Base-by-base conservation (phyloP, 2,797 vertebrate genomes). In the Enteromius fasciolatus region DNA sequence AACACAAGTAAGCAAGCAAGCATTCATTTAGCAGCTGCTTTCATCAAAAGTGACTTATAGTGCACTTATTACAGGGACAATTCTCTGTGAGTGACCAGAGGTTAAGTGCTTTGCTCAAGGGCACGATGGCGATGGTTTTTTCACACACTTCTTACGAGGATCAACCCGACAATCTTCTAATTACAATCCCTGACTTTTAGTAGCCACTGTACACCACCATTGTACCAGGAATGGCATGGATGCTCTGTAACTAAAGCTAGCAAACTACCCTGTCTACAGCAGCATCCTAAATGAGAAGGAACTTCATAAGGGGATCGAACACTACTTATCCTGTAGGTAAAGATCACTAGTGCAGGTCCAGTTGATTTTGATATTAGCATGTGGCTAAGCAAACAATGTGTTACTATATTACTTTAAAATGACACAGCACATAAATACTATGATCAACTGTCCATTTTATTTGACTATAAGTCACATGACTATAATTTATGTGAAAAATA, bases 101-200 rank as follows among this genome's bases (percentile, higher is more conserved):
- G 59, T 77, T 64, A 46, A 64, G 25, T 77, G 59, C 23, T 57
- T 77, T 8, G 28, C 41, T 78, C 39, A 52, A 67, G 28, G 20
- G 6, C 44, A 66, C 20, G 17, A 36, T 66, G 25, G 10, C 1
- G 1, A 48, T 48, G 25, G 39, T 33, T 44, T 64, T 25, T 64
- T 77, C 15, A n/a, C 59, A 48, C 23, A 31, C 17, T 61, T 44
- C 23, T 59, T 15, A 20, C 15, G 6, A 7, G 15, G 54, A 76
- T 61, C 48, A 28, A 76, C 28, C 54, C 2, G 48, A 17, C 36
- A 61, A 18, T 41, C 36, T 76, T 61, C 9, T 61, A 61, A 28
- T 76, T 76, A 18, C 15, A 52, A n/a, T 31, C 3, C 20, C 33
- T 75, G n/a, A 75, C 50, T 39, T 41, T 59, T 17, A 57, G n/a